Conservation (phyloP, 2,888 invertebrate genomes). For the Drosophila engyochracea region DNA sequence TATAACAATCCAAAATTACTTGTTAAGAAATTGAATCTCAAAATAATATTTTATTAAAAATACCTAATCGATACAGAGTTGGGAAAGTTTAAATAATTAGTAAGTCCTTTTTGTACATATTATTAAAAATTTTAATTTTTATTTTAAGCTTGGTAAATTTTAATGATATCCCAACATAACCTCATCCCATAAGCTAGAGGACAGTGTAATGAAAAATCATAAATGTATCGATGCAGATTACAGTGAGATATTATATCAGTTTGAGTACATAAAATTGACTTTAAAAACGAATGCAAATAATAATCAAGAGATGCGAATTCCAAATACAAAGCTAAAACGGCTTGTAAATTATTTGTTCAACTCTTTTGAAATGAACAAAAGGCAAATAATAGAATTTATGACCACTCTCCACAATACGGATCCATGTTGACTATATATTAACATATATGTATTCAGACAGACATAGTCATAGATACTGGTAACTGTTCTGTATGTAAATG, state of each 20-base stretch:
- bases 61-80: neutral
- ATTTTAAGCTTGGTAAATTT: neutral
- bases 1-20: neutral
- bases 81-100: fast-evolving
- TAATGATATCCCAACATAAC: neutral
- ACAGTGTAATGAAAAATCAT: neutral
- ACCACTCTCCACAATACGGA: slow-evolving; percentile 9
- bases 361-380: slow-evolving; percentile 7
- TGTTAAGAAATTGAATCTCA: neutral
- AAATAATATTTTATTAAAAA: neutral
- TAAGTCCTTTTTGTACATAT: neutral
- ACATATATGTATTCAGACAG: neutral
- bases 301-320: slow-evolving; percentile 9
- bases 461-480: slow-evolving; percentile 12
- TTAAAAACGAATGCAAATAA: slow-evolving; percentile 24
- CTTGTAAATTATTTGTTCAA: neutral
- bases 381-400: slow-evolving; percentile 41
- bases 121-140: neutral
- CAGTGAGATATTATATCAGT: neutral
- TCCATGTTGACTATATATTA: slow-evolving; percentile 4
- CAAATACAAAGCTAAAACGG: slow-evolving; percentile 2
- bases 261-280: slow-evolving; percentile 5
- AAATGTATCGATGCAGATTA: neutral
- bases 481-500: slow-evolving; percentile 59
- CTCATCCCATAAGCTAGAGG: neutral